Conservation (phyloP, 2,888 invertebrate genomes). For the Punctoribates punctum region DNA sequence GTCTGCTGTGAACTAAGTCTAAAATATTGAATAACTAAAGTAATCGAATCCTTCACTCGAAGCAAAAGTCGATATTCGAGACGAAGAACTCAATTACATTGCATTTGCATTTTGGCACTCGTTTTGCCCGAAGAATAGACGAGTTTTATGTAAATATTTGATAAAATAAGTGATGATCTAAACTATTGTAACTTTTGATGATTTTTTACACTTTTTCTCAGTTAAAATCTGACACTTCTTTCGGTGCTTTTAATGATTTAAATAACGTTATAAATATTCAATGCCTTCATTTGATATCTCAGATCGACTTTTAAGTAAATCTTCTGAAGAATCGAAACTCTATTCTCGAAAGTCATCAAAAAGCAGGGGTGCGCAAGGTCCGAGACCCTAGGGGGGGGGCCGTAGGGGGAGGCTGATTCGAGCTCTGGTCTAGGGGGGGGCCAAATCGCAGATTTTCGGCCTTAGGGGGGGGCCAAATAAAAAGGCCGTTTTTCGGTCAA, state of each 20-base stretch:
- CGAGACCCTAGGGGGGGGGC: no score
- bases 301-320: slow-evolving; percentile 8
- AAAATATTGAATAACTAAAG: slow-evolving; percentile 8
- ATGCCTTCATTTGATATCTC: slow-evolving; percentile 17
- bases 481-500: no score
- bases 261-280: slow-evolving; percentile 33
- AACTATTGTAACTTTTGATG: background rate
- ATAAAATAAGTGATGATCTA: slow-evolving; percentile 25
- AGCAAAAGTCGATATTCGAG: slow-evolving; percentile 30
- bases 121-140: slow-evolving; percentile 26
- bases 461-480: no score
- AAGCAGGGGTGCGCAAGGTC: no score
- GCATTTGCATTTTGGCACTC: slow-evolving; percentile 20
- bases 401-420: no score
- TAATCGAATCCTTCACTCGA: slow-evolving; percentile 11
- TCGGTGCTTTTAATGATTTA: background rate
- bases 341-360: no score
- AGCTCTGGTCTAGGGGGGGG: no score
- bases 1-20: background rate
- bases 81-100: slow-evolving; percentile 30
- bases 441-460: no score
- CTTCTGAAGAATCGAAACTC: background rate
- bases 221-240: slow-evolving; percentile 14
- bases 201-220: slow-evolving; percentile 2
- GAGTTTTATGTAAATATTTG: slow-evolving; percentile 33